Evolutionary conservation across 2,113 vertebrate species (phyloP), one percentile per base, ranked within the genome.

Genomic region (Hemibates koningsi): DNA sequence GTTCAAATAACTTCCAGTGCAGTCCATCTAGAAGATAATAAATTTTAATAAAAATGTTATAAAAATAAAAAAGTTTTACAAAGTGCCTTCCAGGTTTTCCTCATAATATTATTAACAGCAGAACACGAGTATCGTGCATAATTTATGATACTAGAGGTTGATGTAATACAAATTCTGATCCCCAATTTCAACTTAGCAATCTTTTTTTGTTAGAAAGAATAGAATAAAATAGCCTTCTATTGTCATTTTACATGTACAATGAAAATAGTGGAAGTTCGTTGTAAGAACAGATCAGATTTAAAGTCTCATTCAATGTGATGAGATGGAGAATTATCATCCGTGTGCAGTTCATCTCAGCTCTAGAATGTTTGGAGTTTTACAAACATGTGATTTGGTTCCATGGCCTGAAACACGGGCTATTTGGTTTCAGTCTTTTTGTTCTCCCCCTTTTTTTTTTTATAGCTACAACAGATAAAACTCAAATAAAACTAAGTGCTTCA

Each of bases 1-100:
- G 50, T 0, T 84, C n/a, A 76, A n/a, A 85, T 87, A 38, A 73
- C 19, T 81, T 85, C 27, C 14, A 43, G 59, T 53, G 84, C 24
- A 85, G 27, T 84, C 50, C 12, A 48, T 81, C 82, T 29, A 48
- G 45, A 10, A 73, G 38, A 53, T 1, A 21, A n/a, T 43, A 78
- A 0, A 66, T 2, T 27, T 36, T 3, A 32, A 86, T 43, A 3
- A 84, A 43, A 2, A 84, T 5, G 2, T 8, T 29, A 9, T 29
- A 27, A 71, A 83, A 66, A 38, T 66, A 13, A 10, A 43, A 84
- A 21, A 5, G 43, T 9, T 16, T 45, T 73, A 16, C 0, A 17
- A 73, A 1, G 9, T 45, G 21, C 21, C 24, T 76, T 7, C 6
- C 41, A 76, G 41, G 68, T 76, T 76, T 76, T 17, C 5, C 3